These are phyloP conservation scores for Apotomis capreana DNA, from an alignment of 2,888 invertebrate species.

Conservation along the genomic window DNA sequence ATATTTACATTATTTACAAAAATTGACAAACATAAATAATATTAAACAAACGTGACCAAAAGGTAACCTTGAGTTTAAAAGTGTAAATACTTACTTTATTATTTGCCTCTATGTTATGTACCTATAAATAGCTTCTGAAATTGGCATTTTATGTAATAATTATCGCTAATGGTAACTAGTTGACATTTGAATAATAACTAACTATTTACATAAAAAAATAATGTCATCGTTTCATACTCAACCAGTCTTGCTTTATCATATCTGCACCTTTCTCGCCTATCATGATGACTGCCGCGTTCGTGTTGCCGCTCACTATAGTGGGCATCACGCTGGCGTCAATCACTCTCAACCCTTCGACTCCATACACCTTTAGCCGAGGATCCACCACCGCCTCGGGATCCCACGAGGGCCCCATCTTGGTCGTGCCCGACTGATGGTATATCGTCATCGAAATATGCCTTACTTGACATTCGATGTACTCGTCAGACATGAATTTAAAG, in stretches of 20 bases:
- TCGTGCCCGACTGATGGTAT: conserved; percentile 94
- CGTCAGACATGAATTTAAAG: conserved; percentile 88
- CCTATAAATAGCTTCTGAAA: background rate
- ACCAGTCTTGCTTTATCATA: conserved; percentile 93
- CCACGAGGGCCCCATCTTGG: conserved; percentile 93
- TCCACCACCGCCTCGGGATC: conserved; percentile 93
- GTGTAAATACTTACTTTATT: background rate
- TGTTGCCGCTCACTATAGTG: conserved; percentile 93
- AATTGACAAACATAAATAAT: background rate
- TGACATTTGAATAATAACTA: conserved; percentile 24
- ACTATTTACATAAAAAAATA: conserved; percentile 38
- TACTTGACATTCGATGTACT: conserved; percentile 94
- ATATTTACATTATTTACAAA: conserved; percentile 26
- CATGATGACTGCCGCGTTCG: conserved; percentile 96
- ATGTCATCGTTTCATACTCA: conserved; percentile 69
- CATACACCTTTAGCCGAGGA: conserved; percentile 89
- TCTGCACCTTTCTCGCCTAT: conserved; percentile 95
- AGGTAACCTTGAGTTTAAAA: conserved; percentile 5
- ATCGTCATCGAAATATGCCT: conserved; percentile 94
- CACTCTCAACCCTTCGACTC: conserved; percentile 90
- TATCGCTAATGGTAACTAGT: conserved; percentile 41
- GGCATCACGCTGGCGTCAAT: conserved; percentile 96
- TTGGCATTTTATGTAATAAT: conserved; percentile 28
- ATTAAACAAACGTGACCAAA: background rate
- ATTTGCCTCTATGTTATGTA: background rate